These are phyloP conservation scores for Pachycephala philippinensis DNA, from an alignment of 2,113 vertebrate species.

Conservation along the genomic window DNA sequence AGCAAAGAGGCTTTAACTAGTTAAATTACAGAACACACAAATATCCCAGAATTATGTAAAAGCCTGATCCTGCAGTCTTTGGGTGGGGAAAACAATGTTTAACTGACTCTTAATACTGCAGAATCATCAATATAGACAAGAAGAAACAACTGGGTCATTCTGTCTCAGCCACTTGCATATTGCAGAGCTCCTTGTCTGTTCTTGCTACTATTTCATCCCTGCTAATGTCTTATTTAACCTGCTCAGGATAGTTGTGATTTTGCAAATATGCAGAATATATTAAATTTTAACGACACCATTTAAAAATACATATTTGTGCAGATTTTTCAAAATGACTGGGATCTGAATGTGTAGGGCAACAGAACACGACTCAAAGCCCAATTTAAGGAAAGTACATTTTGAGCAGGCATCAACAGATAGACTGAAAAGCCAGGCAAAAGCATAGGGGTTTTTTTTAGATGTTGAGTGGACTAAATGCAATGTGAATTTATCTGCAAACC, in stretches of 20 bases:
- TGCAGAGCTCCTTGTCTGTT: slow-evolving; percentile 25
- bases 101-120: slow-evolving; percentile 30
- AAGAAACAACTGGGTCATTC: slow-evolving; percentile 53
- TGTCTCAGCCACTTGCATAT: slow-evolving; percentile 33
- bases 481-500: slow-evolving; percentile 75
- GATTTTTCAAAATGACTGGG: slow-evolving; percentile 58
- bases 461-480: slow-evolving; percentile 74
- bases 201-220: slow-evolving; percentile 1
- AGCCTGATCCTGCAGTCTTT: neutral
- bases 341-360: slow-evolving; percentile 61
- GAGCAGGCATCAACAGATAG: slow-evolving; percentile 71
- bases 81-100: neutral
- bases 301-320: slow-evolving; percentile 68
- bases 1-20: neutral
- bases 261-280: slow-evolving; percentile 65
- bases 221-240: slow-evolving; percentile 68
- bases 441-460: slow-evolving; percentile 61
- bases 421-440: slow-evolving; percentile 70
- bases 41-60: neutral
- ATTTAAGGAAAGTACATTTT: slow-evolving; percentile 69
- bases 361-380: slow-evolving; percentile 70
- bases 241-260: slow-evolving; percentile 45
- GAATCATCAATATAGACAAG: neutral
- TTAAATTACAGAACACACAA: neutral
- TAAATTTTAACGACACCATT: slow-evolving; percentile 59